Evolutionary conservation across 2,797 vertebrate species (phyloP).

Genomic region (Pygocentrus nattereri): DNA sequence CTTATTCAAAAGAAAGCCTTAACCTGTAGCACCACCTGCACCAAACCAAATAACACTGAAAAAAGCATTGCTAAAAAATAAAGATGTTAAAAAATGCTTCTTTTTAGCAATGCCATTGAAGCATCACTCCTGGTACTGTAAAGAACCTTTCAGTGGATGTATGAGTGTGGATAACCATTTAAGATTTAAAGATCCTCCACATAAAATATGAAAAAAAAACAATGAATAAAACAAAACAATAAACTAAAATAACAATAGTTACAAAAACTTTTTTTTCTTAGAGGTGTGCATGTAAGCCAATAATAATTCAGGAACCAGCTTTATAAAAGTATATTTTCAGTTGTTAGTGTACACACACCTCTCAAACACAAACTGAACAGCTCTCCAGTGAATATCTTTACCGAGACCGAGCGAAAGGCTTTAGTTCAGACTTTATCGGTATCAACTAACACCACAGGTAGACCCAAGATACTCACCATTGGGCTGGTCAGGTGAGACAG

Average conservation of each 20-base stretch:
- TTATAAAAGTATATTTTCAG: not conserved
- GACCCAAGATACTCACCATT: constrained; percentile 59
- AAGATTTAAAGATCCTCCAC: not conserved
- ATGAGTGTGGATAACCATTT: not conserved
- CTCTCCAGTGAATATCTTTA: not conserved
- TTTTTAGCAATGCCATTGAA: not conserved
- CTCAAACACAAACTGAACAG: not conserved
- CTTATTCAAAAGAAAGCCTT: too few relatives aligned
- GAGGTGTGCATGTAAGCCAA: not conserved
- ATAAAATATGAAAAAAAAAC: not conserved
- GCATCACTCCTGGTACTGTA: not conserved
- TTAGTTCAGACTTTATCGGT: not conserved
- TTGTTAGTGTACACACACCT: not conserved
- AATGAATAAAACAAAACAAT: too few relatives aligned
- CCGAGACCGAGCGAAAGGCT: not conserved
- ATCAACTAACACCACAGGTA: not conserved
- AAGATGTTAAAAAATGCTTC: too few relatives aligned
- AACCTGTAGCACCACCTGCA: too few relatives aligned
- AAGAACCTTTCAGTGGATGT: not conserved
- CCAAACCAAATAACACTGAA: too few relatives aligned
- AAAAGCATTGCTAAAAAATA: too few relatives aligned
- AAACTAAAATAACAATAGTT: too few relatives aligned
- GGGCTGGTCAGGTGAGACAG: constrained; percentile 71
- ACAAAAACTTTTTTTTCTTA: too few relatives aligned
- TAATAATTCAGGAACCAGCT: not conserved